phyloP scores from a whole-genome alignment of 1,140 invertebrate species.

The Danaus plexippus region DNA sequence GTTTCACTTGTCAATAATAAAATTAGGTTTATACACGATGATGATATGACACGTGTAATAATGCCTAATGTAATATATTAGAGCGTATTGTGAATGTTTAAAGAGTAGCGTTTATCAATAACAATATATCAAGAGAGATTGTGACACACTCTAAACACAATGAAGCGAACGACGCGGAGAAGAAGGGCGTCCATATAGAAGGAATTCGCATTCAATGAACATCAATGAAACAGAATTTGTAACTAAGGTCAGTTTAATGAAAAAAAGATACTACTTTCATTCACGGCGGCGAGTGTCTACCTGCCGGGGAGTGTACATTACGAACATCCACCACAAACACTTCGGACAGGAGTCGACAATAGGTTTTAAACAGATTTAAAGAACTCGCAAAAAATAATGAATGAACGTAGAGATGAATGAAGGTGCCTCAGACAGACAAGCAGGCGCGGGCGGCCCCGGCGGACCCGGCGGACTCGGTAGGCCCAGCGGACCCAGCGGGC shows the following conservation, averaged over 20 bases:
- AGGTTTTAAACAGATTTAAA: slow-evolving; percentile 4
- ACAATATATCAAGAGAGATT: too few relatives aligned
- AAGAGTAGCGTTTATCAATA: too few relatives aligned
- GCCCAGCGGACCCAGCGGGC: too few relatives aligned
- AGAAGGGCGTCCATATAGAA: slow-evolving; percentile 3
- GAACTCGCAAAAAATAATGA: background rate
- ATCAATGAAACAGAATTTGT: slow-evolving; percentile 5
- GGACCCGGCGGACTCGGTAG: too few relatives aligned
- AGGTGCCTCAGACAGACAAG: background rate
- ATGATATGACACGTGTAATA: too few relatives aligned
- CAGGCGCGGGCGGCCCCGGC: too few relatives aligned
- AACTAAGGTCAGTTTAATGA: slow-evolving; percentile 7
- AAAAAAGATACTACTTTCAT: slow-evolving; percentile 8
- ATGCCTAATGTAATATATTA: too few relatives aligned
- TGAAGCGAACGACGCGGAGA: background rate
- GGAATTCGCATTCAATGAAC: background rate
- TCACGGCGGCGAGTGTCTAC: slow-evolving; percentile 3
- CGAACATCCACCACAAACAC: slow-evolving; percentile 5
- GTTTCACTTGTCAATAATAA: too few relatives aligned
- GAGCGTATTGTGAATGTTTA: too few relatives aligned
- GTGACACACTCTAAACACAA: background rate
- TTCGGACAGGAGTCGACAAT: slow-evolving; percentile 3
- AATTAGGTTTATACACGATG: too few relatives aligned
- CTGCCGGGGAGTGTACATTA: slow-evolving; percentile 5
- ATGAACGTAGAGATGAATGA: slow-evolving; percentile 10